Conservation (phyloP, 2,113 vertebrate genomes). For the Eublepharis macularius region DNA sequence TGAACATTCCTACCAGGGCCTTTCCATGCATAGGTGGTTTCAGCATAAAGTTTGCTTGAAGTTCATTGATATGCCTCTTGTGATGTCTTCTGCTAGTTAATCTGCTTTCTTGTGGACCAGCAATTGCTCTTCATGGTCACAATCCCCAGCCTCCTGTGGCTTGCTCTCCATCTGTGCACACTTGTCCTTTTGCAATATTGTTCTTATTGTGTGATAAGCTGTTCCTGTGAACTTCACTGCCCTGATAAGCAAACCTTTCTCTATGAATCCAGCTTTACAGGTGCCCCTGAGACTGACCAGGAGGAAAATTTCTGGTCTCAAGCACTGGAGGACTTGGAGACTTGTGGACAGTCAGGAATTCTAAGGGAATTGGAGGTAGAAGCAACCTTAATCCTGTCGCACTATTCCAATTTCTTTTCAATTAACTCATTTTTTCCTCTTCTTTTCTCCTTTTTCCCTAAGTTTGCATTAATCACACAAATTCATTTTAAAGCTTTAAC, state of each 20-base stretch:
- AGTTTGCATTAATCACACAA: slow-evolving; percentile 74
- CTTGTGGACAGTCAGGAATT: slow-evolving; percentile 97
- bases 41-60: background rate
- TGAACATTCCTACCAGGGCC: too few relatives aligned
- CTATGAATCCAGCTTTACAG: slow-evolving; percentile 82
- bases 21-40: background rate
- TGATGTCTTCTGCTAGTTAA: background rate
- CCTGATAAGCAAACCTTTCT: slow-evolving; percentile 49
- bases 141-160: background rate
- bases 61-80: background rate
- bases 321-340: slow-evolving; percentile 97
- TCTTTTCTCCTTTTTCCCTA: slow-evolving; percentile 60
- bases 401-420: slow-evolving; percentile 57
- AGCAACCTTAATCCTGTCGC: slow-evolving; percentile 60
- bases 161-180: background rate
- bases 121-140: background rate
- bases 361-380: slow-evolving; percentile 96
- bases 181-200: background rate
- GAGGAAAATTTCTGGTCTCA: slow-evolving; percentile 99
- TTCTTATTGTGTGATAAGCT: slow-evolving; percentile 45
- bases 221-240: slow-evolving; percentile 39
- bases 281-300: slow-evolving; percentile 89
- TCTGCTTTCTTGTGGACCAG: background rate
- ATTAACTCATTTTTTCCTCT: slow-evolving; percentile 72
- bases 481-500: slow-evolving; percentile 85